phyloP scores from a whole-genome alignment of 2,113 vertebrate genomes.

The Tympanuchus pallidicinctus region DNA sequence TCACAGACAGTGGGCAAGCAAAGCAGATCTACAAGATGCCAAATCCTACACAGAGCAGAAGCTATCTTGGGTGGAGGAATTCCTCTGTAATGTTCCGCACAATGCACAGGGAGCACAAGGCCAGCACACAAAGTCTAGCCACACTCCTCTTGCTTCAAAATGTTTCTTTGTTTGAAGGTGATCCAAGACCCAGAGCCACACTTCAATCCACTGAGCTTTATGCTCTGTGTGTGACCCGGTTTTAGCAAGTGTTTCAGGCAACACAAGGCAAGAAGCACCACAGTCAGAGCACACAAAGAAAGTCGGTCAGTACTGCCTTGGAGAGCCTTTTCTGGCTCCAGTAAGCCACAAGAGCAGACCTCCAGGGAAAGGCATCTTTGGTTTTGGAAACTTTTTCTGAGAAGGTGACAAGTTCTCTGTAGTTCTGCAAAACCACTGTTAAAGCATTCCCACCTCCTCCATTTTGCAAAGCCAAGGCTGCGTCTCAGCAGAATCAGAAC shows the following conservation, averaged over 20 bases:
- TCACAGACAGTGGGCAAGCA: background rate
- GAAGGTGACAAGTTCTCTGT: background rate
- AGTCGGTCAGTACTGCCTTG: background rate
- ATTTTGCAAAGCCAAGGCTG: background rate
- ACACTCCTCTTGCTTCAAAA: fast-evolving
- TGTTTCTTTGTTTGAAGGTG: background rate
- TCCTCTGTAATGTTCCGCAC: background rate
- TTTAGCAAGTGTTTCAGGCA: background rate
- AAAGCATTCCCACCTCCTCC: background rate
- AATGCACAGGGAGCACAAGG: background rate
- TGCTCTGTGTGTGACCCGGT: background rate
- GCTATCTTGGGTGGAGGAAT: background rate
- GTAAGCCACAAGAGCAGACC: background rate
- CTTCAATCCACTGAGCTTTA: background rate
- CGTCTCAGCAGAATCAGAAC: background rate
- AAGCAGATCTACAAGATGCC: background rate
- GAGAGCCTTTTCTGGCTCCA: background rate
- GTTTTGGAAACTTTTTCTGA: background rate
- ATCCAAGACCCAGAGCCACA: fast-evolving
- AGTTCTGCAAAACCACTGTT: background rate
- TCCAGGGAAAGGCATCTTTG: background rate
- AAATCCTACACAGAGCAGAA: background rate
- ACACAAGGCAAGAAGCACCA: background rate
- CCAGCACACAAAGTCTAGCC: fast-evolving
- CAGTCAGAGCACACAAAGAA: fast-evolving